Base-by-base conservation (phyloP, 2,113 vertebrate species). In the Heptranchias perlo region DNA sequence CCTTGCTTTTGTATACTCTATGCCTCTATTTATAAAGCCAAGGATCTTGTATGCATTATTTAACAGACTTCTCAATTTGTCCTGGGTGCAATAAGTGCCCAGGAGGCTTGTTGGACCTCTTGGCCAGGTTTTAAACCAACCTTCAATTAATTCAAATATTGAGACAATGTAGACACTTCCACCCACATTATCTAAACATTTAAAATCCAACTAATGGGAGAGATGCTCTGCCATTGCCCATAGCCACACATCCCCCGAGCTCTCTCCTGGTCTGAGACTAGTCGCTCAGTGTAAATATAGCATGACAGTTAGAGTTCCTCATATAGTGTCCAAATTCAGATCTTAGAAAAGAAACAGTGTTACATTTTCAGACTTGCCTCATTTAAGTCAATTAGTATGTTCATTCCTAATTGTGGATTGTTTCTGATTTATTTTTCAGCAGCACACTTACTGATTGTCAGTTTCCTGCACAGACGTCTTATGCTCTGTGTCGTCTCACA, bases 371-470 rank as follows among this genome's bases (percentile, higher is more conserved):
- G 58, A 64, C 35, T 93, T 64, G 91, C 39, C 91, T 93, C 35
- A 64, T 39, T 93, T 93, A 61, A 93, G 31, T 93, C 91, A 93
- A 93, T 93, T 61, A 93, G 54, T 93, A 18, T 64, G 58, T 93
- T 93, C 54, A 64, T 93, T 18, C 39, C 54, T 93, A 61, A 62
- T 93, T 62, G 58, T 39, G 58, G n/a, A 23, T n/a, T 91, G 54
- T 58, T 91, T 91, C 52, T 93, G 58, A n/a, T 28, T 52, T 52
- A 62, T 92, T 92, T 62, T 92, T 58, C 62, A 62, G 84, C 47
- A 1, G 10, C 44, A 31, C 84, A 87, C 47, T 86, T 86, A 16
- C 82, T 86, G 82, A 52, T 86, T 87, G 84, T 87, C 84, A 87
- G 84, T 87, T 28, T 52, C 84, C 47, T 87, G 21, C 49, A 52